Evolutionary conservation across 1,140 invertebrate genomes (phyloP), one percentile per base, ranked within the genome.

Genomic region (Papilio polyxenes): DNA sequence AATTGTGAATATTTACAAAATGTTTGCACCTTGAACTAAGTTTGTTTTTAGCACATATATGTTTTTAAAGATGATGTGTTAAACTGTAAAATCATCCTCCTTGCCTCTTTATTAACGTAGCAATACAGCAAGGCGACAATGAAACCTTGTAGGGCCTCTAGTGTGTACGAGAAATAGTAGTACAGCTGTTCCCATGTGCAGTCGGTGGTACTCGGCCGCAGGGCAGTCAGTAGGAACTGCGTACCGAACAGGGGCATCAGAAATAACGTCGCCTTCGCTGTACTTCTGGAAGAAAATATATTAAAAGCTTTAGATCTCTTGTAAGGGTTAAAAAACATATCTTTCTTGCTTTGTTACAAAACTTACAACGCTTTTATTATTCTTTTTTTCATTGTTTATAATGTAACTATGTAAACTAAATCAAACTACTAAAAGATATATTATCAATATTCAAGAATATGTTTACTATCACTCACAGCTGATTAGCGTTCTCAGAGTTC

Each of bases 31-130:
- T n/a, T n/a, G n/a, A n/a, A n/a, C n/a, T n/a, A n/a, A n/a, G n/a
- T n/a, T n/a, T n/a, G n/a, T n/a, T 17, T 15, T n/a, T 56, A 6
- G 15, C 17, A 15, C 53, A 7, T 56, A 31, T 15, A 56, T 17
- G 6, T 56, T 17, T 56, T 56, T 10, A 77, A 77, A 44, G 37
- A 56, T 74, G 51, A 44, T 79, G 79, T 44, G 40, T 44, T 44
- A 44, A 44, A 44, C 40, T 44, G 0, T 1, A 6, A 31, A 44
- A 6, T 44, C 76, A 44, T 75, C n/a, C 17, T 17, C 3, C 15
- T 92, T 89, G 96, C 96, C 94, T 96, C 96, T 86, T 94, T 94
- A 86, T 96, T 96, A 13, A 95, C 82, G 84, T 96, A 96, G 86
- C 96, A 96, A 84, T 96, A 96, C 0, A 96, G 87, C 75, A 95